A percentile compares a stretch with the other conserved stretches of the same genome.
Evolutionary conservation across 2,113 vertebrate genomes (phyloP).

Genomic region (Saccopteryx bilineata): DNA sequence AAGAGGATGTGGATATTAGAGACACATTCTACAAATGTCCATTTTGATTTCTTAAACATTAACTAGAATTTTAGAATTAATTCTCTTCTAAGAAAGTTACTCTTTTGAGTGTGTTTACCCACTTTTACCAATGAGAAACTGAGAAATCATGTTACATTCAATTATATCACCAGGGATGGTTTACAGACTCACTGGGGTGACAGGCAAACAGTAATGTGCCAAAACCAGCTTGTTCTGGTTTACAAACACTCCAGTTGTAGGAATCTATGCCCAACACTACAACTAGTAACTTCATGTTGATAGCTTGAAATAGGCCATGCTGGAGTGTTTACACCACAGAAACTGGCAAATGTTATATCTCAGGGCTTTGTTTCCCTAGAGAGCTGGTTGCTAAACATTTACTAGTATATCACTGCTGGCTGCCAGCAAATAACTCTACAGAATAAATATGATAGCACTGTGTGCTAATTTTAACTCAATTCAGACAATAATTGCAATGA

Average conservation of each 20-base stretch:
- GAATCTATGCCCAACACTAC: neutral
- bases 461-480: slow-evolving; percentile 30
- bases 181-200: neutral
- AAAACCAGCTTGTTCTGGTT: neutral
- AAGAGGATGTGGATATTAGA: neutral
- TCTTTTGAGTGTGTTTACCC: neutral
- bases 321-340: slow-evolving; percentile 5
- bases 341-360: neutral
- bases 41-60: slow-evolving; percentile 1
- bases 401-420: neutral
- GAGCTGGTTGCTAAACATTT: neutral
- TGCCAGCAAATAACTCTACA: neutral
- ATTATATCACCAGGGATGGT: neutral
- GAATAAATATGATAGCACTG: neutral
- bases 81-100: neutral
- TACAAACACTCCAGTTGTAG: neutral
- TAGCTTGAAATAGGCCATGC: neutral
- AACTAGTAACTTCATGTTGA: neutral
- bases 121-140: neutral
- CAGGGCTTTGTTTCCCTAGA: neutral
- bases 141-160: neutral
- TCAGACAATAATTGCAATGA: neutral
- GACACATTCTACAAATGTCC: neutral
- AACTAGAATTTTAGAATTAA: neutral
- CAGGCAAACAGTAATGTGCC: neutral